Base-by-base conservation (phyloP, 2,888 invertebrate species). In the Gari tellinella region DNA sequence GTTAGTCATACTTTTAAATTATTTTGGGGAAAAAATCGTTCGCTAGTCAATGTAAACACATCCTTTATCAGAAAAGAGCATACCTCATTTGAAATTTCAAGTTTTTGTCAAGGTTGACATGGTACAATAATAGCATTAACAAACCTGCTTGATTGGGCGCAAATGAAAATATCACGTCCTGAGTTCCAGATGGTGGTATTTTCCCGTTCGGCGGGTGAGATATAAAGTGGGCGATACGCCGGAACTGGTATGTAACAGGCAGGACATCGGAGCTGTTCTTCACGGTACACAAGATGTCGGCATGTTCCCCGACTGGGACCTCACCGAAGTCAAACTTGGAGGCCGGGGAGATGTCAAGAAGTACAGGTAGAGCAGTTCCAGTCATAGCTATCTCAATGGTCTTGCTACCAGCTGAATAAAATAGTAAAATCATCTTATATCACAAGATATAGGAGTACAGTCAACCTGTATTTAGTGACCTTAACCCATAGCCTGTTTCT, bases 291-390 rank as follows among this genome's bases (percentile, higher is more conserved):
- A 87, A 63, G 5, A 86, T 78, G 63, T 91, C 90, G 4, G 87
- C 87, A 80, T 88, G 88, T 63, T 90, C 89, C 0, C 89, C 90
- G 0, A 91, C 89, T 8, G 83, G 86, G 67, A 90, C 90, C 73
- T 88, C 86, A 5, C 91, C 91, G 76, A 91, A 92, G 72, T 91
- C 88, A 66, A 86, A 88, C 56, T 84, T 86, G 23, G 77, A 76
- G n/a, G 85, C 78, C 8, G 91, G 90, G 7, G 86, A 85, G 12
- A 92, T 84, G 45, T 82, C 79, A 41, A 92, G 65, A 25, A 90
- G 70, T 2, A 92, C 91, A 5, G 92, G 92, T 23, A 91, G 78
- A 0, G 92, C 92, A 45, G 92, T 92, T n/a, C 89, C 92, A 7
- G 91, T 91, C 74, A 92, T 73, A 0, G 92, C 91, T n/a, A 92